Percentiles rank a stretch among this genome's conserved stretches.
Evolutionary conservation across 2,888 invertebrate genomes (phyloP).

Genomic region (Cartodere bifasciata): DNA sequence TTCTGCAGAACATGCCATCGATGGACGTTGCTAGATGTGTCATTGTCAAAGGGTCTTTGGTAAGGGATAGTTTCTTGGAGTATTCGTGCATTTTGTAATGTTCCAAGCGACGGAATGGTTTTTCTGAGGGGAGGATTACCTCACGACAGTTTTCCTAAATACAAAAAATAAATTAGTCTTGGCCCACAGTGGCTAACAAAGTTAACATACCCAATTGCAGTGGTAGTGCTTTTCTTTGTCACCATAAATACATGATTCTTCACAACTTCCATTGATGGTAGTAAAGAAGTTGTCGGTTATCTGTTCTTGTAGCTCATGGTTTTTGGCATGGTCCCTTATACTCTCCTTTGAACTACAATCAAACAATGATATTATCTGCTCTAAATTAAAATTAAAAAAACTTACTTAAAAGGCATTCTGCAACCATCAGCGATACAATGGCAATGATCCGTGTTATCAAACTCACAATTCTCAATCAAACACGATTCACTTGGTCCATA

Average conservation of each 20-base stretch:
- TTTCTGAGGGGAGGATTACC: conserved; percentile 62
- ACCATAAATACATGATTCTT: conserved; percentile 58
- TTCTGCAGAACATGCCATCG: conserved; percentile 85
- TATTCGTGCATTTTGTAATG: conserved; percentile 71
- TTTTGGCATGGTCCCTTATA: conserved; percentile 74
- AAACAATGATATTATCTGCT: conserved; percentile 1
- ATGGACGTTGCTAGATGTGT: conserved; percentile 57
- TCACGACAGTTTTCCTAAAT: conserved; percentile 65
- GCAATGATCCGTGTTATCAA: conserved; percentile 69
- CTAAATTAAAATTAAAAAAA: conserved; percentile 7
- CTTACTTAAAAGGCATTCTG: conserved; percentile 56
- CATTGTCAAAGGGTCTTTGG: conserved; percentile 37
- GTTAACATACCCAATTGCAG: conserved; percentile 65
- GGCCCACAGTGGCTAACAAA: too few relatives aligned
- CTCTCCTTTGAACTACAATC: conserved; percentile 45
- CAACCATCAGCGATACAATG: conserved; percentile 74
- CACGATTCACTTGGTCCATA: conserved; percentile 30
- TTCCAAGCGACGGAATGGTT: conserved; percentile 67
- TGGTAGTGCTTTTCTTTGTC: conserved; percentile 76
- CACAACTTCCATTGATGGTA: conserved; percentile 49
- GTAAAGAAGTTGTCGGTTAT: conserved; percentile 67
- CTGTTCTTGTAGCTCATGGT: conserved; percentile 79
- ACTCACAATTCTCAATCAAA: conserved; percentile 40
- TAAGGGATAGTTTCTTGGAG: conserved; percentile 33
- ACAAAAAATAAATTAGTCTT: too few relatives aligned